Evolutionary conservation across 2,113 vertebrate species (phyloP), one percentile per base, ranked within the genome.

Genomic region (Caranx melampygus): DNA sequence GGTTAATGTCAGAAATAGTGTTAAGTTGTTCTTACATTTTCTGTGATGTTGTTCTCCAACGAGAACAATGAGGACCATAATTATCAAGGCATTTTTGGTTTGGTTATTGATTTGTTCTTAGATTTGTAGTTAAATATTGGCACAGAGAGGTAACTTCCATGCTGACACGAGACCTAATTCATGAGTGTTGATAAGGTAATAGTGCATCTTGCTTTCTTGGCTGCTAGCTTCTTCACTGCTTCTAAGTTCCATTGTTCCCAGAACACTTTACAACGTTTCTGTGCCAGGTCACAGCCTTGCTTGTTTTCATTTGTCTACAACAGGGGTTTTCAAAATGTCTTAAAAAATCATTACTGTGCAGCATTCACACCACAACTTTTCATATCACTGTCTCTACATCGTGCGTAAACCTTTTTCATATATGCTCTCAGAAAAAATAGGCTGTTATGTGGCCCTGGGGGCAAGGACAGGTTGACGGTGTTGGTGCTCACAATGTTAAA

Each of bases 251-350:
- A 7, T 59, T 3, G 21, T 68, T 60, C 85, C 63, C 69, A 81
- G 21, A 76, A 20, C 65, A 21, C 47, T 72, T 61, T 71, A 49
- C 20, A 64, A 26, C 67, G 40, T 72, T 62, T 71, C 31, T 63
- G 49, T 45, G 44, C 3, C 20, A 65, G 35, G 37, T 63, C 60
- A n/a, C 26, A 40, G 70, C 33, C 26, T 67, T 52, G 59, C 44
- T 61, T 55, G 26, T 26, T 62, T 2, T 67, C 34, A 79, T 84
- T 81, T 60, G 14, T 74, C 54, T 31, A 45, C 18, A 75, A 18
- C 6, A 54, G 26, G 26, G 26, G 1, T 26, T 26, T 26, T 26
- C 26, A 26, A 26, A 26, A 26, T 26, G 26, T 26, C 26, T n/a
- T n/a, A 26, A 26, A 26, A 26, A 26, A 26, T 26, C 26, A 26